phyloP scores from a whole-genome alignment of 2,797 vertebrate genomes.

The Onychomys arenicola region DNA sequence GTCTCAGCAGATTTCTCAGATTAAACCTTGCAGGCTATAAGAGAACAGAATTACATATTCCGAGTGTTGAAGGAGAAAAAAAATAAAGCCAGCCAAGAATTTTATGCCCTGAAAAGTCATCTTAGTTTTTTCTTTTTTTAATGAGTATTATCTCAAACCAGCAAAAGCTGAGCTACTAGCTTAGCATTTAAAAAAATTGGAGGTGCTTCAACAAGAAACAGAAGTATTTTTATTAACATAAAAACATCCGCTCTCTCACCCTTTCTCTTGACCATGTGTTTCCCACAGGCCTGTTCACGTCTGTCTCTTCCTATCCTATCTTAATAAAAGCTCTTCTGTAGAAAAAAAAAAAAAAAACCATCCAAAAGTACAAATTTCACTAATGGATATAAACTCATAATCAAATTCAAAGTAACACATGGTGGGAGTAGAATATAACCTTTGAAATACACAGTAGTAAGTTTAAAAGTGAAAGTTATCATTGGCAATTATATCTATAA shows the following conservation, averaged over 20 bases:
- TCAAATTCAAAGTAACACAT: not conserved
- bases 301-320: too few species aligned
- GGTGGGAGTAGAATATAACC: not conserved
- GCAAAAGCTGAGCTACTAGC: not conserved
- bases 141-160: not conserved
- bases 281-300: too few species aligned
- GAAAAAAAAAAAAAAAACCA: not conserved
- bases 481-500: not conserved
- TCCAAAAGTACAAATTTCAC: not conserved
- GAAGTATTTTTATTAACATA: conserved; percentile 17
- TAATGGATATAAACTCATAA: not conserved
- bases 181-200: not conserved
- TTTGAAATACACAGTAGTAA: not conserved
- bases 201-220: not conserved
- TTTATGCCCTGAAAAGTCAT: not conserved
- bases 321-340: too few species aligned
- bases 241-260: too few species aligned
- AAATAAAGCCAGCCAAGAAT: not conserved
- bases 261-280: too few species aligned
- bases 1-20: not conserved
- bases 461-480: not conserved
- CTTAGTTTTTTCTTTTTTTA: not conserved
- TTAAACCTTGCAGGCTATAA: not conserved
- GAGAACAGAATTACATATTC: not conserved
- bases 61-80: not conserved